Conservation (phyloP, 2,113 vertebrate species). For the Oceanites oceanicus region DNA sequence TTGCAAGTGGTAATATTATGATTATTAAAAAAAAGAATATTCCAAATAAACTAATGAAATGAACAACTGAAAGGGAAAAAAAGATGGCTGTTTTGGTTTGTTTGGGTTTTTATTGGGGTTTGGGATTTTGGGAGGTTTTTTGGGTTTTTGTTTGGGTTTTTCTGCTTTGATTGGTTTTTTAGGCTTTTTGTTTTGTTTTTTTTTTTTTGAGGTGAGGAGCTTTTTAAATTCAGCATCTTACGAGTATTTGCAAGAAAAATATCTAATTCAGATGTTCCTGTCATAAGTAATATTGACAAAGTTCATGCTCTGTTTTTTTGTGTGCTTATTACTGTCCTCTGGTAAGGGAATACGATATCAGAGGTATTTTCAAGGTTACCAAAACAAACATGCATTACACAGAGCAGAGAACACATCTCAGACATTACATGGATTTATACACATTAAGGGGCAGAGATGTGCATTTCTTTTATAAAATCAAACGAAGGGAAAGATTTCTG, state of each 20-base stretch:
- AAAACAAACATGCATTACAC: conserved; percentile 4
- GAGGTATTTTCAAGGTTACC: conserved; percentile 10
- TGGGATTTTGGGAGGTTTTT: not conserved
- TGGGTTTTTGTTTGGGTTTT: not conserved
- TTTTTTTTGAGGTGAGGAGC: not conserved
- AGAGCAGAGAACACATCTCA: not conserved
- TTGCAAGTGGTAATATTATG: not conserved
- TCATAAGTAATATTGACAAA: not conserved
- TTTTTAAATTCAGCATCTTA: not conserved
- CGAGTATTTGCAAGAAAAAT: not conserved
- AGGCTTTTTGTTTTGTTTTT: not conserved
- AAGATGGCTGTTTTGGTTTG: accelerated
- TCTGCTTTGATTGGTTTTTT: not conserved
- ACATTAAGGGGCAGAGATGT: not conserved
- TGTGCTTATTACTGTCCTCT: not conserved
- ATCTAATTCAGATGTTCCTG: not conserved
- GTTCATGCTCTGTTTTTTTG: not conserved
- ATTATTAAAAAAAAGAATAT: not conserved
- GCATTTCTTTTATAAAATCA: not conserved
- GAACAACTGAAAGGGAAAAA: not conserved
- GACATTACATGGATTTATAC: not conserved
- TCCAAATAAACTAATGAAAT: not conserved
- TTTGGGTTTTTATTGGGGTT: not conserved
- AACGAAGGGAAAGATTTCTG: not conserved
- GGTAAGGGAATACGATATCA: not conserved